A percentile compares a stretch with the other conserved stretches of the same genome.
Conservation (phyloP, 1,140 invertebrate genomes). For the Pseudomyrmex gracilis region DNA sequence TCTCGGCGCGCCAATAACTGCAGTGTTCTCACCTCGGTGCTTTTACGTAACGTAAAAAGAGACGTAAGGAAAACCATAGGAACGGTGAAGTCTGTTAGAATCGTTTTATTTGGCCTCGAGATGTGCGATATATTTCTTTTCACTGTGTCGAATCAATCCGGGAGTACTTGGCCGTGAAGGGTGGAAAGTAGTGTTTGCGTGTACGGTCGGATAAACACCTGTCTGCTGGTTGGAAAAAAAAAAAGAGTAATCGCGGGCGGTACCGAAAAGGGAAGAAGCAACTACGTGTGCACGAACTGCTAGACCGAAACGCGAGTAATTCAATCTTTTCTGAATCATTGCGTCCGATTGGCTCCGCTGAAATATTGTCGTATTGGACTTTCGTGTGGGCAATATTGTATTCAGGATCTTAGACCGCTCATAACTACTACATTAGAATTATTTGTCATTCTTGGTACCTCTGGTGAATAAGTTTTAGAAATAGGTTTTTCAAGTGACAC, state of each 20-base stretch:
- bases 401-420: constrained; percentile 30
- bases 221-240: constrained; percentile 65
- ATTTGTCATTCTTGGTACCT: too few relatives aligned
- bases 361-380: constrained; percentile 73
- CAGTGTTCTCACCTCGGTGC: too few relatives aligned
- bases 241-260: constrained; percentile 47
- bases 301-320: constrained; percentile 75
- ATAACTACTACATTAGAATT: not conserved
- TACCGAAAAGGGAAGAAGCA: constrained; percentile 50
- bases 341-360: constrained; percentile 75
- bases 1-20: too few relatives aligned
- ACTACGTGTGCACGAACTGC: constrained; percentile 64
- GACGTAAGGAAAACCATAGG: not conserved
- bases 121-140: constrained; percentile 34
- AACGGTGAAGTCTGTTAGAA: constrained; percentile 14
- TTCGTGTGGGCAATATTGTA: constrained; percentile 44
- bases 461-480: too few relatives aligned
- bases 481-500: too few relatives aligned
- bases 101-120: constrained; percentile 11
- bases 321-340: constrained; percentile 81
- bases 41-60: not conserved
- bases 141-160: constrained; percentile 63
- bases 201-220: constrained; percentile 78
- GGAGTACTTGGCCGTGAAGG: constrained; percentile 50
- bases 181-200: constrained; percentile 65